Evolutionary conservation across 37 sponge, comb jelly and placozoan species (phyloP).

Genomic region (Geodia barretti): DNA sequence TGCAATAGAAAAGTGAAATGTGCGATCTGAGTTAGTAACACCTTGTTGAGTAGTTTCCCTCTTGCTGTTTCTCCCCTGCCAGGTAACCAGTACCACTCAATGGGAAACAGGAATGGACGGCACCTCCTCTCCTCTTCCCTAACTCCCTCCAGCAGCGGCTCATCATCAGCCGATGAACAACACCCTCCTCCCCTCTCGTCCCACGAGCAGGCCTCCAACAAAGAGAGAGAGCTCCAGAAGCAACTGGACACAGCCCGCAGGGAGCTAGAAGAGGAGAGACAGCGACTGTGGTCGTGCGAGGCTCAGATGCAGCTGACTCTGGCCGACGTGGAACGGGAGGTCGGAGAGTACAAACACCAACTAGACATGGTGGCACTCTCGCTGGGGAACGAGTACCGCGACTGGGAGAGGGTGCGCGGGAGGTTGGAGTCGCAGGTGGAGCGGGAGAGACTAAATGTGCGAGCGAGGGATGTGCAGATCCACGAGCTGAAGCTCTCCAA

Average conservation of each 20-base stretch:
- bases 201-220: not conserved
- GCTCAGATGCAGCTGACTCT: not conserved
- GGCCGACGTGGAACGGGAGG: not conserved
- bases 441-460: not conserved
- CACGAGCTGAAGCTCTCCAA: not conserved
- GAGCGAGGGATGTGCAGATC: not conserved
- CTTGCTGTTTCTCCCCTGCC: too few relatives aligned
- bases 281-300: not conserved
- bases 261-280: not conserved
- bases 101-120: not conserved
- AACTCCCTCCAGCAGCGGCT: too few relatives aligned
- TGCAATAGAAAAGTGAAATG: too few relatives aligned
- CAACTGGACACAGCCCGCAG: not conserved
- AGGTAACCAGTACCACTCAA: not conserved
- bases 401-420: not conserved
- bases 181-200: too few relatives aligned
- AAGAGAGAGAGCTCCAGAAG: not conserved
- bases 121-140: not conserved
- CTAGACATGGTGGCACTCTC: not conserved
- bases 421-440: not conserved
- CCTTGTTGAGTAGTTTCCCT: too few relatives aligned
- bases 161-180: not conserved
- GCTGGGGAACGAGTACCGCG: not conserved
- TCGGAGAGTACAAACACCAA: not conserved
- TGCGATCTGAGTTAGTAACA: too few relatives aligned